Conservation (phyloP, 2,113 vertebrate species). For the Cephalopterus ornatus region DNA sequence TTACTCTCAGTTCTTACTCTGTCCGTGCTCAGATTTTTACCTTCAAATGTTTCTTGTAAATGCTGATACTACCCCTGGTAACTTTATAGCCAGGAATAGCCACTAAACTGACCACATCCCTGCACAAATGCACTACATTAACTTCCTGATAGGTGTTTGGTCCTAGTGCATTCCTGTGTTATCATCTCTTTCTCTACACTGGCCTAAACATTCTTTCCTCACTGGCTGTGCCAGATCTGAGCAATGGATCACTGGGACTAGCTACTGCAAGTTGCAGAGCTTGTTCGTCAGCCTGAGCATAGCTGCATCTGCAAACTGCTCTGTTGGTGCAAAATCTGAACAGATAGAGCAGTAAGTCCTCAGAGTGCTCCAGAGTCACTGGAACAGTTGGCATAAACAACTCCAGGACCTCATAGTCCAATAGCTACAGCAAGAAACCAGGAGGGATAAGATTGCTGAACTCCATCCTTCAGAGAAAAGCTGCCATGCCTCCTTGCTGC, state of each 20-base stretch:
- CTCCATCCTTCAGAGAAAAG: not conserved
- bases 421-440: not conserved
- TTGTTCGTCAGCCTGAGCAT: not conserved
- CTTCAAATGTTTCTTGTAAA: not conserved
- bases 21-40: not conserved
- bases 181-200: not conserved
- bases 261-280: not conserved
- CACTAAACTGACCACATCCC: not conserved
- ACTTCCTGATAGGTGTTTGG: not conserved
- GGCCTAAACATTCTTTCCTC: not conserved
- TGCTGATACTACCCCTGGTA: not conserved
- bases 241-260: not conserved
- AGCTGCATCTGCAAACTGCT: not conserved
- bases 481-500: not conserved
- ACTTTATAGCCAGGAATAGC: not conserved
- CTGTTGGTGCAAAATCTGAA: not conserved
- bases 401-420: not conserved
- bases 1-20: not conserved
- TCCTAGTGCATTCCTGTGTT: not conserved
- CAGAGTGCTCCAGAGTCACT: not conserved
- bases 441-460: not conserved
- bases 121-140: accelerated
- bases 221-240: accelerated
- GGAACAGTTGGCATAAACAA: not conserved
- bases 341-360: not conserved